Conservation (phyloP, 2,113 vertebrate species). For the Notothenia coriiceps region DNA sequence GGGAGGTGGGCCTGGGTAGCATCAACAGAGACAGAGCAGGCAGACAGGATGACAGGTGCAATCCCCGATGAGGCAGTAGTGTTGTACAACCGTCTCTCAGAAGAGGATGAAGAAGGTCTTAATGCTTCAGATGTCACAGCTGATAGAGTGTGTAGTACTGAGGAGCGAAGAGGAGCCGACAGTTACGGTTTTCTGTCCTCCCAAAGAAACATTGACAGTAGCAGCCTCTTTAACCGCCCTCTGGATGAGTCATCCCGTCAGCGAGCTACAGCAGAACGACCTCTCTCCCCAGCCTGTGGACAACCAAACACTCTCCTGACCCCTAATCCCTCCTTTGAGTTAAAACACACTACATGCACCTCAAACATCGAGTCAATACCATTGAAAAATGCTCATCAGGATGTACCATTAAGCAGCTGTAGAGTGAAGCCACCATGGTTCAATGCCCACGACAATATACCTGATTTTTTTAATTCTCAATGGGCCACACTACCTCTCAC, state of each 20-base stretch:
- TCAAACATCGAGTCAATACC: constrained; percentile 17
- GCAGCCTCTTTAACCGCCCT: neutral
- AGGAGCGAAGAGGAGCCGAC: constrained; percentile 45
- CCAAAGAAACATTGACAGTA: too few species aligned
- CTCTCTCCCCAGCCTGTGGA: constrained; percentile 79
- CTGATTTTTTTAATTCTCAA: neutral
- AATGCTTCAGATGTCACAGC: constrained; percentile 12
- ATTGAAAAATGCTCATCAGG: constrained; percentile 39
- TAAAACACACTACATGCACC: constrained; percentile 40
- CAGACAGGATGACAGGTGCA: constrained; percentile 60
- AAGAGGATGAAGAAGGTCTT: constrained; percentile 27
- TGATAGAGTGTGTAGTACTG: constrained; percentile 64
- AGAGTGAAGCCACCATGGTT: neutral
- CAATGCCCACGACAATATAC: constrained; percentile 14
- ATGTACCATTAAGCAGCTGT: neutral
- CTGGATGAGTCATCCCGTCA: constrained; percentile 24
- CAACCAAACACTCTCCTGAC: constrained; percentile 17
- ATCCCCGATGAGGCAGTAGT: constrained; percentile 26
- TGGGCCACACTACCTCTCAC: neutral
- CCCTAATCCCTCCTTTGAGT: constrained; percentile 42
- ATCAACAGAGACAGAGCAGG: constrained; percentile 31
- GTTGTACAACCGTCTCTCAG: constrained; percentile 41
- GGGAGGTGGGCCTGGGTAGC: constrained; percentile 50
- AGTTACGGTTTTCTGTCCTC: neutral
- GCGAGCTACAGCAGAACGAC: constrained; percentile 78